phyloP scores from a whole-genome alignment of 1,140 invertebrate genomes.

The Palaemon carinicauda region DNA sequence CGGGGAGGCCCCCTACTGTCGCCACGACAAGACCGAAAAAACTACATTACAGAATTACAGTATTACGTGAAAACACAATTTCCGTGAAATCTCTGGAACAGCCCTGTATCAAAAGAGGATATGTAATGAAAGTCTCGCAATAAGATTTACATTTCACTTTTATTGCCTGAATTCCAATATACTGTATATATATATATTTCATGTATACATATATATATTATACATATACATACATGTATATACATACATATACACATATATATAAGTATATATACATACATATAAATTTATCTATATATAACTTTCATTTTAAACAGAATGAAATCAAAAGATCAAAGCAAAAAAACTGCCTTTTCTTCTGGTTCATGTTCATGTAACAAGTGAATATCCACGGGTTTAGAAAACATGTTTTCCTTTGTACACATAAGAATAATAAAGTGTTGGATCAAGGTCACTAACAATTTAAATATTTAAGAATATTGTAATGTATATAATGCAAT shows the following conservation, averaged over 20 bases:
- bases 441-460: too few relatives aligned
- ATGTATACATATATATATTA: background rate
- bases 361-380: too few relatives aligned
- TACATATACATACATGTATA: background rate
- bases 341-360: too few relatives aligned
- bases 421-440: too few relatives aligned
- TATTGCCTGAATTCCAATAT: constrained; percentile 44
- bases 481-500: too few relatives aligned
- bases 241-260: constrained; percentile 5
- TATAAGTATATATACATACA: constrained; percentile 1
- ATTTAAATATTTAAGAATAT: too few relatives aligned
- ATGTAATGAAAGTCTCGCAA: constrained; percentile 28
- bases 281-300: background rate
- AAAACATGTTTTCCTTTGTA: too few relatives aligned
- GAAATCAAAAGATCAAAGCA: too few relatives aligned
- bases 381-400: too few relatives aligned
- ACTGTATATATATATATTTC: background rate
- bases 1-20: background rate
- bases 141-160: constrained; percentile 21
- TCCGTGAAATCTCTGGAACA: constrained; percentile 42
- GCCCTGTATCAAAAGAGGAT: constrained; percentile 36
- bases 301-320: background rate
- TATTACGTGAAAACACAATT: background rate
- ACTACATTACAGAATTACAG: background rate
- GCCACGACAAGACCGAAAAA: background rate